Evolutionary conservation across 2,888 invertebrate genomes (phyloP), one percentile per base, ranked within the genome.

Genomic region (Timema podura): DNA sequence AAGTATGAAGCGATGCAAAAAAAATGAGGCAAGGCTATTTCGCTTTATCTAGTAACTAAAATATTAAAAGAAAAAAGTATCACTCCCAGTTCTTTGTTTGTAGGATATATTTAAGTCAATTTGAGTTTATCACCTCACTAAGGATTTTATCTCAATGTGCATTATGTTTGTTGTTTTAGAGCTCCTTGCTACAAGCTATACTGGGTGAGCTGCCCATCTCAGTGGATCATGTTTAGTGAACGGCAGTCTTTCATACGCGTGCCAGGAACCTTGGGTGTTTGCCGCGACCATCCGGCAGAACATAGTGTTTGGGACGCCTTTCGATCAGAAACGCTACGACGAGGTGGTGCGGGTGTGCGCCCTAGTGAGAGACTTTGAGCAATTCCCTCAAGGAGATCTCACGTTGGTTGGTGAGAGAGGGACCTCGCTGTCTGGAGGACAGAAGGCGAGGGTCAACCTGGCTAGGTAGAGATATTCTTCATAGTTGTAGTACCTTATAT

Each of bases 201-300:
- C 82, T 94, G 73, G 88, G 89, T 13, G 94, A 95, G 80, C 79
- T 93, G 15, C 85, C 86, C 0, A 81, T 88, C 6, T 79, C 81
- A 0, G 80, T 82, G 30, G 94, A 0, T 82, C 82, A 0, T 78
- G 91, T 67, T 74, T 77, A 80, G 80, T 91, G 15, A 84, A 84
- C 1, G 92, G 92, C 6, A 81, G 80, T 2, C 77, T 89, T 13
- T 84, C 89, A 0, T 94, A 91, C 78, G 89, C 90, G 1, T 87
- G 91, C 66, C 92, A 93, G 81, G 90, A 92, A 76, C 88, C 94
- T 0, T 95, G 94, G 93, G 80, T 90, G 3, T 90, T 90, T 75
- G 85, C 87, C 0, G 88, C 87, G 2, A 88, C 89, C 1, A 85
- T 96, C 1, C 83, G 88, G 61, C 89, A 92, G 76, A 95, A 95